A percentile compares a stretch with the other conserved stretches of the same genome.
These are phyloP conservation scores for Popillia japonica DNA, from an alignment of 1,140 invertebrate genomes.

Conservation along the genomic window DNA sequence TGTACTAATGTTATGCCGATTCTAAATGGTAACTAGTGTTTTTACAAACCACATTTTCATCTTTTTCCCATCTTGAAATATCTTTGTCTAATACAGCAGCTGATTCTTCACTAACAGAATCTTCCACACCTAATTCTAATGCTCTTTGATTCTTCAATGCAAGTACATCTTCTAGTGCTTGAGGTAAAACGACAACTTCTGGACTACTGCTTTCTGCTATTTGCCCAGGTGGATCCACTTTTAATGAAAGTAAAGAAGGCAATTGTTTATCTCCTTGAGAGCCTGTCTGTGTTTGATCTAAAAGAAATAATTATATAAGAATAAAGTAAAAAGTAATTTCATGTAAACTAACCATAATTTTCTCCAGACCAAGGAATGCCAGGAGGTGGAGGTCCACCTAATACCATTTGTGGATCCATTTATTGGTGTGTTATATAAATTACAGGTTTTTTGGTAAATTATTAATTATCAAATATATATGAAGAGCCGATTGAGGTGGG, in stretches of 20 bases:
- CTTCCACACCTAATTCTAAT: slow-evolving; percentile 70
- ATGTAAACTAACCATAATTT: background rate
- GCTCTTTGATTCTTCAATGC: slow-evolving; percentile 87
- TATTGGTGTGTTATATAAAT: background rate
- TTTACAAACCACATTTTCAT: slow-evolving; percentile 22
- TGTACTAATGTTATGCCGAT: too few species aligned
- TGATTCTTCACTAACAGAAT: slow-evolving; percentile 43
- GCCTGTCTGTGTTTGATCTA: slow-evolving; percentile 7
- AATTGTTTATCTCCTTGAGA: slow-evolving; percentile 52
- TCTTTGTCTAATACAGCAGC: background rate
- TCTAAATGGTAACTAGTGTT: too few species aligned
- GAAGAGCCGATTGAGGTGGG: too few species aligned
- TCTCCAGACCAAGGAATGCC: background rate
- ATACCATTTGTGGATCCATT: slow-evolving; percentile 32
- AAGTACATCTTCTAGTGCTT: slow-evolving; percentile 86
- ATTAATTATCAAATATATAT: too few species aligned
- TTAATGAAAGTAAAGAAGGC: slow-evolving; percentile 67
- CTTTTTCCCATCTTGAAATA: slow-evolving; percentile 12
- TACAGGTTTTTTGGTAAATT: background rate
- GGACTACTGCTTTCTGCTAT: slow-evolving; percentile 56
- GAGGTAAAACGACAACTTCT: slow-evolving; percentile 75
- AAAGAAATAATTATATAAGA: background rate
- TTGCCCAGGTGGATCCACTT: slow-evolving; percentile 68
- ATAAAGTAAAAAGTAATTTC: background rate
- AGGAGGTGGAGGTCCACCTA: slow-evolving; percentile 27